Evolutionary conservation across 2,797 vertebrate species (phyloP).

Genomic region (Bradypodion pumilum): DNA sequence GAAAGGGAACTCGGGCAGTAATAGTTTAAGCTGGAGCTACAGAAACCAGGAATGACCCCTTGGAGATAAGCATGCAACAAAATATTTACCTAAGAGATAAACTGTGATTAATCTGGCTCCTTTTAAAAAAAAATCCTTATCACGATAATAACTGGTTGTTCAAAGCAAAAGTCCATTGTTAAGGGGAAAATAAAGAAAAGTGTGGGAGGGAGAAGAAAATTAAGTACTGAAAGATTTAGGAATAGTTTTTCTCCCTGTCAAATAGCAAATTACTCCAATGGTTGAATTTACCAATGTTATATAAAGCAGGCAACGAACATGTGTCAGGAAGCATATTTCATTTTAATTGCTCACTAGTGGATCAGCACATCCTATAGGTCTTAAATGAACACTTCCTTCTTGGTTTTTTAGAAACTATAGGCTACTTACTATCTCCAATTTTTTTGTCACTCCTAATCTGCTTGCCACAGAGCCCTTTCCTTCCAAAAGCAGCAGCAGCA

Average conservation of each 20-base stretch:
- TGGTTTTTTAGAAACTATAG: not conserved
- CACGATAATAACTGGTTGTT: slow-evolving; percentile 11
- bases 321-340: slow-evolving; percentile 35
- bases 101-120: slow-evolving; percentile 15
- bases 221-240: not conserved
- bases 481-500: not conserved
- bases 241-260: slow-evolving; percentile 41
- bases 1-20: slow-evolving; percentile 26
- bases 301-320: slow-evolving; percentile 32
- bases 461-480: not conserved
- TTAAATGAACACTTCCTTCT: not conserved
- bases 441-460: not conserved
- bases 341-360: slow-evolving; percentile 38
- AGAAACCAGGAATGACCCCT: slow-evolving; percentile 31
- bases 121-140: slow-evolving; percentile 5
- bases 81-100: slow-evolving; percentile 34
- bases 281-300: slow-evolving; percentile 17
- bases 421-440: not conserved
- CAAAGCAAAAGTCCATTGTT: slow-evolving; percentile 19
- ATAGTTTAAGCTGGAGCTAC: not conserved
- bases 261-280: slow-evolving; percentile 39
- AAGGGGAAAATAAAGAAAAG: not conserved
- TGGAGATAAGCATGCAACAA: slow-evolving; percentile 33
- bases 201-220: not conserved
- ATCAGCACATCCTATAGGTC: not conserved